These are phyloP conservation scores for Hippocampus mohnikei DNA, from an alignment of 2,113 vertebrate species.

Conservation along the genomic window DNA sequence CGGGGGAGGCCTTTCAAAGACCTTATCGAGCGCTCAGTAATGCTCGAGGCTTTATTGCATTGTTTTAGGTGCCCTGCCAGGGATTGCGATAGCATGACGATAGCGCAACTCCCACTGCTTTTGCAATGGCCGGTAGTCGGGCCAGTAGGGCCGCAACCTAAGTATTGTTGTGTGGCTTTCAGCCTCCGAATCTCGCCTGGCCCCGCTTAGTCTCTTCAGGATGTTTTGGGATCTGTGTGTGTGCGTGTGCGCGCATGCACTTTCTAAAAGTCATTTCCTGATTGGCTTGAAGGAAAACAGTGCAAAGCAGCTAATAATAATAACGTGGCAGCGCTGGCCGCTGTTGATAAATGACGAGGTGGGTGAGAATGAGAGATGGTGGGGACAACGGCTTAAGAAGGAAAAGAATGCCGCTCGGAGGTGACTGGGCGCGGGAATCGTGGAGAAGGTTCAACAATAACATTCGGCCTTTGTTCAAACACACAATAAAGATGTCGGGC, in stretches of 20 bases:
- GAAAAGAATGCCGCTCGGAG: constrained; percentile 29
- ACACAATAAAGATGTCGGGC: constrained; percentile 17
- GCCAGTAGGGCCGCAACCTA: constrained; percentile 44
- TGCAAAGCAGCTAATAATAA: constrained; percentile 42
- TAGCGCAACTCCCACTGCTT: constrained; percentile 49
- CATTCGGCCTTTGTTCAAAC: constrained; percentile 19
- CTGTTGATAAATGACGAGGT: constrained; percentile 40
- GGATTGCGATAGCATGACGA: constrained; percentile 54
- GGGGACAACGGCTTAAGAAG: constrained; percentile 1
- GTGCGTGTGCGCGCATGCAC: constrained; percentile 12
- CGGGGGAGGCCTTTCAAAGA: constrained; percentile 23
- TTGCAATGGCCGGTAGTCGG: constrained; percentile 62
- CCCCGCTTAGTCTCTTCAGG: constrained; percentile 72
- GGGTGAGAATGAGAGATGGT: constrained; percentile 18
- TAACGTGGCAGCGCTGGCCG: constrained; percentile 12
- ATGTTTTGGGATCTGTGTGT: constrained; percentile 56
- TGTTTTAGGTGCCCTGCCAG: constrained; percentile 56
- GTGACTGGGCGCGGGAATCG: constrained; percentile 53
- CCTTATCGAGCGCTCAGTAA: constrained; percentile 56
- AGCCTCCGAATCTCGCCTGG: constrained; percentile 50
- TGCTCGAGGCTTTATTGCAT: constrained; percentile 45
- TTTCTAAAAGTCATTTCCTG: constrained; percentile 71
- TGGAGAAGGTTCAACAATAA: constrained; percentile 21
- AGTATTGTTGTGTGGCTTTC: constrained; percentile 64
- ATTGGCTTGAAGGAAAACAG: constrained; percentile 56